Evolutionary conservation across 1,140 invertebrate genomes (phyloP).

Genomic region (Drosophila nannoptera): DNA sequence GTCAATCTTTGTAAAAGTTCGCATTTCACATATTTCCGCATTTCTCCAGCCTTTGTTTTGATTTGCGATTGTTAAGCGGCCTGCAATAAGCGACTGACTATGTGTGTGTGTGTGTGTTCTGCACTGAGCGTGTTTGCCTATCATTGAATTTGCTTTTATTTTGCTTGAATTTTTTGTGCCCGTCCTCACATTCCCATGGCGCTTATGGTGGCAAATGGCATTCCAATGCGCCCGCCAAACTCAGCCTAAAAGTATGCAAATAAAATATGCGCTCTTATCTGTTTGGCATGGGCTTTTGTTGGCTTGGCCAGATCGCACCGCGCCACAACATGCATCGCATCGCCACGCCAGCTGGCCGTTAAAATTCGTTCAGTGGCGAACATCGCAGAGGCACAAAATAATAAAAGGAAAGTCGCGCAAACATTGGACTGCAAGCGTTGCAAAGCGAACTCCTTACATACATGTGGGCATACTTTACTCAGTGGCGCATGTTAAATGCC

Average conservation of each 20-base stretch:
- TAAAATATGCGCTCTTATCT: constrained; percentile 77
- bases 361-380: constrained; percentile 34
- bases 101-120: constrained; percentile 23
- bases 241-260: constrained; percentile 78
- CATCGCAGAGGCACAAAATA: constrained; percentile 7
- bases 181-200: constrained; percentile 42
- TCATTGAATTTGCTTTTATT: constrained; percentile 22
- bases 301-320: constrained; percentile 19
- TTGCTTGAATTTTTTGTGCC: constrained; percentile 33
- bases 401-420: constrained; percentile 16
- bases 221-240: constrained; percentile 60
- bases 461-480: constrained; percentile 74
- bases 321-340: constrained; percentile 29
- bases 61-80: constrained; percentile 42
- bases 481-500: constrained; percentile 67
- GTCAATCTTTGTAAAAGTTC: constrained; percentile 77
- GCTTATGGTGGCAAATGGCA: constrained; percentile 70
- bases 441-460: constrained; percentile 37
- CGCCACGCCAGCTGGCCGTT: constrained; percentile 46
- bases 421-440: constrained; percentile 32
- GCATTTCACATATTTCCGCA: constrained; percentile 73
- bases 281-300: constrained; percentile 75
- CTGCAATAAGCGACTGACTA: constrained; percentile 15
- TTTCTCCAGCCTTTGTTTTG: constrained; percentile 40
- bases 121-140: constrained; percentile 4